Evolutionary conservation across 2,888 invertebrate species (phyloP).

Genomic region (Coleophora flavipennella): DNA sequence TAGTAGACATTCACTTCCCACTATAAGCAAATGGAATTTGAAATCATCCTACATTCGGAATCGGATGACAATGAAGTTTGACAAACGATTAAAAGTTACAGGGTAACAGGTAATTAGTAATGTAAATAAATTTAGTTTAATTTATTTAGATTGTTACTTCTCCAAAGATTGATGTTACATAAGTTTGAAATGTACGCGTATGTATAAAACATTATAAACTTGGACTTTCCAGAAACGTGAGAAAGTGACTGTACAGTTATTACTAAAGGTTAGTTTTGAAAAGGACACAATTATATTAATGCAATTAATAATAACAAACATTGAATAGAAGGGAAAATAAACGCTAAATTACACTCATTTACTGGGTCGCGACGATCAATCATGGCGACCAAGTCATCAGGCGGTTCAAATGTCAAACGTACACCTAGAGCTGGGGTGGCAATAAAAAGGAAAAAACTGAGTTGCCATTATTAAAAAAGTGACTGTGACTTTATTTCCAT

Average conservation of each 20-base stretch:
- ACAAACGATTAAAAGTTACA: conserved; percentile 63
- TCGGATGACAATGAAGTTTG: conserved; percentile 59
- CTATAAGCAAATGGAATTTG: conserved; percentile 25
- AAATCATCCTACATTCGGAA: conserved; percentile 37
- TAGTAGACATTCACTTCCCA: conserved; percentile 27
- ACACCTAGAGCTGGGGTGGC: conserved; percentile 71
- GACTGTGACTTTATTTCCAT: conserved; percentile 72
- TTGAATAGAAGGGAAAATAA: conserved; percentile 58
- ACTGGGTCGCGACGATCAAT: conserved; percentile 66
- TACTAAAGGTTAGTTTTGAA: conserved; percentile 1
- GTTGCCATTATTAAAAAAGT: conserved; percentile 72
- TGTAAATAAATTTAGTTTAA: conserved; percentile 45
- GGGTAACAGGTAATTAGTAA: conserved; percentile 65
- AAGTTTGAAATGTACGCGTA: too few species aligned
- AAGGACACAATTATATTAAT: conserved; percentile 28
- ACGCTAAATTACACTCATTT: conserved; percentile 71
- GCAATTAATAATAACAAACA: conserved; percentile 52
- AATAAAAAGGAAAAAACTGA: conserved; percentile 63
- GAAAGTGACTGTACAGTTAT: not conserved
- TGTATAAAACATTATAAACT: too few species aligned
- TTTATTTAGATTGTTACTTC: conserved; percentile 32
- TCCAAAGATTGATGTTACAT: too few species aligned
- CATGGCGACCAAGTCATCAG: conserved; percentile 68
- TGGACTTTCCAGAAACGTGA: not conserved
- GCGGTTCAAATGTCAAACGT: conserved; percentile 71